A percentile compares a stretch with the other conserved stretches of the same genome.
Evolutionary conservation across 2,113 vertebrate genomes (phyloP).

Genomic region (Pantherophis guttatus): DNA sequence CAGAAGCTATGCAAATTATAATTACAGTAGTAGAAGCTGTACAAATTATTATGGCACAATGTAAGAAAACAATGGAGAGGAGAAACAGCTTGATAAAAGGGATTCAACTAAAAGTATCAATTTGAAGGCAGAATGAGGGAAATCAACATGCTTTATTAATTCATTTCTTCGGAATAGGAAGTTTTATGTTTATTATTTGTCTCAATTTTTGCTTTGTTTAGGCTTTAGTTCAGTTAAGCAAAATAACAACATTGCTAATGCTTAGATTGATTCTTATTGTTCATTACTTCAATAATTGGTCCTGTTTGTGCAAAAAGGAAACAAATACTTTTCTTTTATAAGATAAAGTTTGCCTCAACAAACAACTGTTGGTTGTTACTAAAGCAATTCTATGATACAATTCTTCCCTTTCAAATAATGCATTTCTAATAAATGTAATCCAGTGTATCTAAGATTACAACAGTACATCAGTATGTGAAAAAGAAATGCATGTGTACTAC

Average conservation of each 20-base stretch:
- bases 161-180: slow-evolving; percentile 2
- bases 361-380: background rate
- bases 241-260: background rate
- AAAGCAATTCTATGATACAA: background rate
- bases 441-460: background rate
- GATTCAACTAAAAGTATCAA: background rate
- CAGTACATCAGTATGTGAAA: background rate
- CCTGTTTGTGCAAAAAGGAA: background rate
- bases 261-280: background rate
- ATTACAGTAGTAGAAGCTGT: background rate
- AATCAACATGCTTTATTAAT: slow-evolving; percentile 2
- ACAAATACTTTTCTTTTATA: background rate
- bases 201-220: slow-evolving; percentile 19
- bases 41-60: background rate
- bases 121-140: slow-evolving; percentile 21
- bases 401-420: background rate
- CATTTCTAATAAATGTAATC: background rate
- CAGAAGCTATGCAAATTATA: background rate
- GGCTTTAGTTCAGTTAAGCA: slow-evolving; percentile 1
- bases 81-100: slow-evolving; percentile 3
- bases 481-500: background rate
- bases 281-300: background rate
- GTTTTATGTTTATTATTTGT: slow-evolving; percentile 7
- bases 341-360: background rate
- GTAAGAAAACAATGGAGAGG: background rate